Evolutionary conservation across 2,888 invertebrate genomes (phyloP).

Genomic region (Cremastobaeus sp.): DNA sequence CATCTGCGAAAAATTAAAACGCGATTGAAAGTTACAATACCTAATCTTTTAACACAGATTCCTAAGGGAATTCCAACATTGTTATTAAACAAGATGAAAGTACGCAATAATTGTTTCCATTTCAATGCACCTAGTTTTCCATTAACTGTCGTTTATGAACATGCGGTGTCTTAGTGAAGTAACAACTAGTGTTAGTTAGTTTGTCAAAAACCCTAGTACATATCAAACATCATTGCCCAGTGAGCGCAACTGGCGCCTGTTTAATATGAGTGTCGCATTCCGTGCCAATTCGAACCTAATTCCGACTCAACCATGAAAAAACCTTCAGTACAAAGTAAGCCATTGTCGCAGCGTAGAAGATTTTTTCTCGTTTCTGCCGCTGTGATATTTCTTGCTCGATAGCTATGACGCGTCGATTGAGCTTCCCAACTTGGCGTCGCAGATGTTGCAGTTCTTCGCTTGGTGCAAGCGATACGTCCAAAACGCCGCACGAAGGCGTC

Average conservation of each 20-base stretch:
- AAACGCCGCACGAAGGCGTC: slow-evolving; percentile 80
- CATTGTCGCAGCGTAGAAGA: slow-evolving; percentile 89
- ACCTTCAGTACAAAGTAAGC: slow-evolving; percentile 92
- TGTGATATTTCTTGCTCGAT: slow-evolving; percentile 92
- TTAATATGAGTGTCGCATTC: no score
- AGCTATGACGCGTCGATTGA: slow-evolving; percentile 91
- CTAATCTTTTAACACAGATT: no score
- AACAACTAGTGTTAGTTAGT: slow-evolving; percentile 9
- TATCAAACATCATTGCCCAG: no score
- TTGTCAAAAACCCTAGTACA: slow-evolving; percentile 7
- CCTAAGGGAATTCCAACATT: no score
- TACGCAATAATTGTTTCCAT: no score
- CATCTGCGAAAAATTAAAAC: no score
- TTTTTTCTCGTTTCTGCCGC: slow-evolving; percentile 91
- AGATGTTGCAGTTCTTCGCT: slow-evolving; percentile 90
- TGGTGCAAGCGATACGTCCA: slow-evolving; percentile 77
- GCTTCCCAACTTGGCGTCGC: slow-evolving; percentile 90
- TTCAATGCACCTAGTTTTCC: neutral
- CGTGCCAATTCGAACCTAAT: slow-evolving; percentile 76
- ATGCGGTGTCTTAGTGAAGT: slow-evolving; percentile 9
- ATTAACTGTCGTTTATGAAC: slow-evolving; percentile 13
- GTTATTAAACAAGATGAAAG: no score
- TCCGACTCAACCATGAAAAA: slow-evolving; percentile 88
- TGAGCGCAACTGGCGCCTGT: neutral
- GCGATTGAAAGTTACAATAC: no score